phyloP scores from a whole-genome alignment of 2,888 invertebrate genomes.

The Tipula unca region DNA sequence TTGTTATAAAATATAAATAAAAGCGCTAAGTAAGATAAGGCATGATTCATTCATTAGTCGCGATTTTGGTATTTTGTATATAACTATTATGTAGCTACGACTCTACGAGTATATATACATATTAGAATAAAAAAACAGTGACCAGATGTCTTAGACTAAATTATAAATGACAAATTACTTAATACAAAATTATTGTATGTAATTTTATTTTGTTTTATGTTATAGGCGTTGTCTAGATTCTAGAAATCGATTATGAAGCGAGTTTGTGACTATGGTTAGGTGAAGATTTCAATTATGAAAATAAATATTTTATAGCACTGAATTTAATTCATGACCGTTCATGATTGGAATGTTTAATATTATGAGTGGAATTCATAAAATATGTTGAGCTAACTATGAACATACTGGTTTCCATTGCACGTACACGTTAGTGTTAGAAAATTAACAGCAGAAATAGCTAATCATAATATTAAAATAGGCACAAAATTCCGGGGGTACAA shows the following conservation, averaged over 20 bases:
- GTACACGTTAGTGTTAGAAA: no score
- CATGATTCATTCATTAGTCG: not conserved
- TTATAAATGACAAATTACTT: not conserved
- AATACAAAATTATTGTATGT: no score
- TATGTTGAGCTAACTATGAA: no score
- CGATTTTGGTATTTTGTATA: not conserved
- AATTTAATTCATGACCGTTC: not conserved
- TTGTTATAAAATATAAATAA: not conserved
- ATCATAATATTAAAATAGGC: no score
- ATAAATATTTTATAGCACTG: not conserved
- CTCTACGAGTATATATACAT: not conserved
- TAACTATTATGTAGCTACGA: not conserved
- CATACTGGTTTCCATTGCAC: no score
- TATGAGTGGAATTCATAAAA: not conserved
- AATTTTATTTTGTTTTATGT: not conserved
- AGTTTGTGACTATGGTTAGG: not conserved
- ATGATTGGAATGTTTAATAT: not conserved
- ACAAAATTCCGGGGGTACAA: no score
- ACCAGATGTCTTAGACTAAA: not conserved
- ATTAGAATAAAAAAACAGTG: not conserved
- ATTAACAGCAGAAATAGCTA: no score
- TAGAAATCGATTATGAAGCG: not conserved
- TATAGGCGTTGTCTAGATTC: not conserved
- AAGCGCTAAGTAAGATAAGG: not conserved
- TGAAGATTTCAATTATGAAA: not conserved